These are phyloP conservation scores for Nycticorax nycticorax DNA, from an alignment of 2,113 vertebrate genomes.

Conservation along the genomic window DNA sequence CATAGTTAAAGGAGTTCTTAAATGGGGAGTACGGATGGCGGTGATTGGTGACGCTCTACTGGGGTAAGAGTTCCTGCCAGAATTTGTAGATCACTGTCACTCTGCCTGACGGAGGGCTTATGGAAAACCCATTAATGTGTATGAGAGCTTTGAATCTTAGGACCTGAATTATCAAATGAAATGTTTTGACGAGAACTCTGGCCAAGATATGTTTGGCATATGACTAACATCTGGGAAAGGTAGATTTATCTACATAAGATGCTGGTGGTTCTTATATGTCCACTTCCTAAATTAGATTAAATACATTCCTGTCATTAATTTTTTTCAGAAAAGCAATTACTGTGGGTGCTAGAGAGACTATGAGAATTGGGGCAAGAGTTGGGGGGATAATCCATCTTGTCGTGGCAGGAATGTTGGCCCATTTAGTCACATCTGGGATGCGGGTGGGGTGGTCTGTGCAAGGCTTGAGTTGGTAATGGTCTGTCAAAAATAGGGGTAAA, in stretches of 20 bases:
- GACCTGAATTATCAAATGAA: neutral
- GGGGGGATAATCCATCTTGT: neutral
- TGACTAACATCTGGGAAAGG: neutral
- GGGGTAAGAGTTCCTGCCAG: neutral
- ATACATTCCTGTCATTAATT: neutral
- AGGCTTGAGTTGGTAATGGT: neutral
- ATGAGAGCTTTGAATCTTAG: neutral
- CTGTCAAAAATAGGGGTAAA: neutral
- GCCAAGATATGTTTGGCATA: neutral
- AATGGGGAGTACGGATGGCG: neutral
- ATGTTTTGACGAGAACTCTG: neutral
- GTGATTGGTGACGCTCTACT: neutral
- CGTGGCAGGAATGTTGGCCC: neutral
- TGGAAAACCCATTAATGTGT: neutral
- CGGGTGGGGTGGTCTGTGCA: neutral
- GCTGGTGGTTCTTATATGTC: neutral
- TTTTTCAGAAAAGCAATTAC: neutral
- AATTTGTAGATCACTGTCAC: neutral
- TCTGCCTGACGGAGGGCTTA: neutral
- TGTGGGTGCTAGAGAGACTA: neutral
- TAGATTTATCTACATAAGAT: neutral
- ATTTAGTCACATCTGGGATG: neutral
- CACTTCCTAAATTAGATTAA: neutral
- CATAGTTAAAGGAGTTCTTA: neutral
- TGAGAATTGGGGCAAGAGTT: neutral